A percentile compares a stretch with the other conserved stretches of the same genome.
Conservation (phyloP, 35 echinoderm and acorn worm species). For the Patiria miniata region DNA sequence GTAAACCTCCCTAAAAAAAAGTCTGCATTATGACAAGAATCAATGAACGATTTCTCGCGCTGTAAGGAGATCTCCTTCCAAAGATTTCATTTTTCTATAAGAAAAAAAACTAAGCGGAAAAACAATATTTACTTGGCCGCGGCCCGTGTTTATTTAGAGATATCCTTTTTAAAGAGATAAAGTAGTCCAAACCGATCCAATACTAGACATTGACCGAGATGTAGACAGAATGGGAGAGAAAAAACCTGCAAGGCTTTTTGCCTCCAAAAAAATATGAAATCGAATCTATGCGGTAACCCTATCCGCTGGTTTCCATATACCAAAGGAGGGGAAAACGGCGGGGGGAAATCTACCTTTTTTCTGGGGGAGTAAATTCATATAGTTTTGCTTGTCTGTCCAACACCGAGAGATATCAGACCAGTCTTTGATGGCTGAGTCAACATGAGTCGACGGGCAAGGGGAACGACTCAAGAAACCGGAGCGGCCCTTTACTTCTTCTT, state of each 20-base stretch:
- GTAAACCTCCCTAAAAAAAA: neutral
- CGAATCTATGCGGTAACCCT: neutral
- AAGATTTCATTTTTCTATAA: slow-evolving; percentile 4
- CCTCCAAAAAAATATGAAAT: neutral
- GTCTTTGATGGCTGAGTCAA: slow-evolving; percentile 23
- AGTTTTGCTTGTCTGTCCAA: neutral
- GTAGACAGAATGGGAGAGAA: neutral
- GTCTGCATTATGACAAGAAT: neutral
- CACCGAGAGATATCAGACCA: slow-evolving; percentile 6
- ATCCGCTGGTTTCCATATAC: neutral
- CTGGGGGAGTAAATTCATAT: slow-evolving; percentile 4
- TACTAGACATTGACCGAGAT: slow-evolving; percentile 22
- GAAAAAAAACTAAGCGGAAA: neutral
- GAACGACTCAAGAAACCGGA: neutral
- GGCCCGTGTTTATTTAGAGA: slow-evolving; percentile 14
- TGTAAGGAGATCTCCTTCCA: slow-evolving; percentile 24
- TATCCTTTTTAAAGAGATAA: neutral
- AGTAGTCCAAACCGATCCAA: neutral
- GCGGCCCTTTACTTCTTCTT: neutral
- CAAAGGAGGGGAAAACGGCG: neutral
- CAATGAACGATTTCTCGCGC: slow-evolving; percentile 1
- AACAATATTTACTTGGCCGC: slow-evolving; percentile 7
- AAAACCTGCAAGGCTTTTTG: neutral
- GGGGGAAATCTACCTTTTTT: neutral
- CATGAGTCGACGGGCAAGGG: neutral